Evolutionary conservation across 2,797 vertebrate species (phyloP).

Genomic region (Saxicola maurus): DNA sequence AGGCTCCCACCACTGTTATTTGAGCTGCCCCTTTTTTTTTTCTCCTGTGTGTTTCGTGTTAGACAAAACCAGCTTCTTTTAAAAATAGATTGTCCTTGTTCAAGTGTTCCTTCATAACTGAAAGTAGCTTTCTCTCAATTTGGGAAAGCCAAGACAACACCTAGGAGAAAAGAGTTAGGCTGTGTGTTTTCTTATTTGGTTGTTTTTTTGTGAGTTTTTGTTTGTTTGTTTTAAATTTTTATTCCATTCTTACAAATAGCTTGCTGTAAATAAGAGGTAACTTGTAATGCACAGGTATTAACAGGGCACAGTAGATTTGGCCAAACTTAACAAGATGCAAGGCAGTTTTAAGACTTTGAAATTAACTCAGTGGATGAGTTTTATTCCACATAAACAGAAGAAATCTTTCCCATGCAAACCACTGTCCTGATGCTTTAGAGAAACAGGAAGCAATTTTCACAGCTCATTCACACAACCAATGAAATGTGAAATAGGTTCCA

Average conservation of each 20-base stretch:
- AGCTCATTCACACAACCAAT: conserved; percentile 41
- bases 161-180: conserved; percentile 10
- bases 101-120: neutral
- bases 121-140: conserved; percentile 47
- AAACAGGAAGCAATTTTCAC: conserved; percentile 62
- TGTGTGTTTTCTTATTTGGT: conserved; percentile 33
- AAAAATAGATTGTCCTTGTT: conserved; percentile 49
- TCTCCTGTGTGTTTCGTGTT: neutral
- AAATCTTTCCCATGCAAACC: neutral
- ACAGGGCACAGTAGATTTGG: neutral
- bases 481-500: conserved; percentile 63
- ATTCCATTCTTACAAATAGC: conserved; percentile 6
- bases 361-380: neutral
- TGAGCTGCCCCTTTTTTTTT: neutral
- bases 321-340: neutral
- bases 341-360: neutral
- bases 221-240: neutral
- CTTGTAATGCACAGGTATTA: neutral
- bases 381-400: neutral
- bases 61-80: neutral
- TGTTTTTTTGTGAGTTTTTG: neutral
- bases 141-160: conserved; percentile 12
- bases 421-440: conserved; percentile 26
- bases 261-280: conserved; percentile 28
- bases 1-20: neutral